Conservation (phyloP, 2,888 invertebrate genomes). For the Ditula angustiorana region DNA sequence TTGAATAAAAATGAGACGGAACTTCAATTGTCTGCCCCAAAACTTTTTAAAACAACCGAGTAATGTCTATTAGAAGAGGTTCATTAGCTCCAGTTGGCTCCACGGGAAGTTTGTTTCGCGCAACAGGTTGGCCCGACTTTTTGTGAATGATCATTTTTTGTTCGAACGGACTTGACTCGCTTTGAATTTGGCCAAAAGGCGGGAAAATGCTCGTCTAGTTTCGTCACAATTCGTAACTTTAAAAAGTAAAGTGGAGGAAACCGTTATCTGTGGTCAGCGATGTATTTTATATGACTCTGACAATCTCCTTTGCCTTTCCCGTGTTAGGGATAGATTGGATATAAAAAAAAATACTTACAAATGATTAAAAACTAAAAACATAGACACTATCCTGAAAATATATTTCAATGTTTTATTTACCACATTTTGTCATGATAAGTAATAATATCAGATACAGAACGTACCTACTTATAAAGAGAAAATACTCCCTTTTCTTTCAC, state of each 20-base stretch:
- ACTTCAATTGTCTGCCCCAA: neutral
- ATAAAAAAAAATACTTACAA: too few relatives aligned
- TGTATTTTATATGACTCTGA: too few relatives aligned
- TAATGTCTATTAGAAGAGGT: slow-evolving; percentile 11
- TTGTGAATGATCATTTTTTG: slow-evolving; percentile 18
- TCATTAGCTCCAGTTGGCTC: slow-evolving; percentile 8
- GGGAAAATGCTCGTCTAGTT: neutral
- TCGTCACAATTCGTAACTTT: neutral
- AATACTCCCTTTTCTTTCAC: too few relatives aligned
- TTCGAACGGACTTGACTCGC: neutral
- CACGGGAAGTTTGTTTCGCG: neutral
- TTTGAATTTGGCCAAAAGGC: neutral
- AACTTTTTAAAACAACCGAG: slow-evolving; percentile 4
- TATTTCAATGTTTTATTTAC: too few relatives aligned
- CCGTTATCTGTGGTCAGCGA: neutral
- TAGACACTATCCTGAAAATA: too few relatives aligned
- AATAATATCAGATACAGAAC: too few relatives aligned
- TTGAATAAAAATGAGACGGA: neutral
- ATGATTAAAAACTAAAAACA: too few relatives aligned
- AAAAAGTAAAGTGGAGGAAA: neutral
- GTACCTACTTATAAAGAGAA: too few relatives aligned
- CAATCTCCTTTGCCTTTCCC: too few relatives aligned
- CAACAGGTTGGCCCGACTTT: slow-evolving; percentile 12
- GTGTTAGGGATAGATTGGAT: too few relatives aligned
- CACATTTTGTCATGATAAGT: too few relatives aligned